Base-by-base conservation (phyloP, 2,113 vertebrate species). In the Antigone vipio region DNA sequence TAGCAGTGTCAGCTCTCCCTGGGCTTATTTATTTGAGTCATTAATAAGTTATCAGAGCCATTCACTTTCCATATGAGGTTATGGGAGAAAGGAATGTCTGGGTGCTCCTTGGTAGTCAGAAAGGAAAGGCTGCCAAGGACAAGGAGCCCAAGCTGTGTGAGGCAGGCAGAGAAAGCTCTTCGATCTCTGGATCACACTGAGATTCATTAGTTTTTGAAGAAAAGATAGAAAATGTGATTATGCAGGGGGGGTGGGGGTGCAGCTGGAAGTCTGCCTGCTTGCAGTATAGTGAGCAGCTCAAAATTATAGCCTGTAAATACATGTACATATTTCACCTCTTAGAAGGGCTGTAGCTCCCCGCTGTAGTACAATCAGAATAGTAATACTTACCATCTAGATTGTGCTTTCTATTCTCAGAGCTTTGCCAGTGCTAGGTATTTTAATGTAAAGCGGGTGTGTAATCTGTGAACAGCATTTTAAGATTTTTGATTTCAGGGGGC, bases 391-490 rank as follows among this genome's bases (percentile, higher is more conserved):
- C 62, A 66, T 94, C 78, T 62, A 80, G 62, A 50, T 30, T 66
- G 77, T 69, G 50, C 86, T 79, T 95, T 84, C 86, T 92, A 58
- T 96, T 97, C 94, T 66, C 74, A 96, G 96, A 67, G 67, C 92
- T 63, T n/a, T 67, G 77, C 35, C 29, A 62, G 53, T 2, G 0
- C 58, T 95, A n/a, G 62, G 58, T 89, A 62, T 93, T 85, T 69
- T 18, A 72, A 44, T 27, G 60, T 66, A 82, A 91, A 94, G 73
- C 7, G 2, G 60, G 79, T 0, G 34, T 49, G 62, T 45, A 79
- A 72, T 56, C 60, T 64, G 45, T 49, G 69, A 93, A 24, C 22
- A 63, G 63, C 59, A 47, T 42, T 53, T 58, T 49, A 74, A 84
- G 88, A 42, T 60, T 91, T 81, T 75, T 7, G 9, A 2, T 81